Conservation (phyloP, 1,140 invertebrate species). For the Atopsyche davidsoni region DNA sequence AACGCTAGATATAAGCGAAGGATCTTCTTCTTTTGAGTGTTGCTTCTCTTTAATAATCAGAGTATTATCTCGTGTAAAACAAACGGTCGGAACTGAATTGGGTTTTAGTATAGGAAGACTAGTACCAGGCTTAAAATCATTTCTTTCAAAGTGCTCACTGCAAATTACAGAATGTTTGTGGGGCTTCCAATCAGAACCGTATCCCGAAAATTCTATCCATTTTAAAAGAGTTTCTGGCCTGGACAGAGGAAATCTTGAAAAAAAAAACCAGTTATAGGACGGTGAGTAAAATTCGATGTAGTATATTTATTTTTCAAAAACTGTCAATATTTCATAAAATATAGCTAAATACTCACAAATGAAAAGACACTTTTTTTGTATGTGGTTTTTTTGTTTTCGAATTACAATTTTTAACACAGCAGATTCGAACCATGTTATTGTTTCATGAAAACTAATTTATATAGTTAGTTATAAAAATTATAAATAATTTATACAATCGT, state of each 20-base stretch:
- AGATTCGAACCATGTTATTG: slow-evolving; percentile 14
- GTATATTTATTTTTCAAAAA: not conserved
- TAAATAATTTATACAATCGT: no score
- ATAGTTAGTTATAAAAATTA: no score
- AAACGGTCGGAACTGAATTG: slow-evolving; percentile 11
- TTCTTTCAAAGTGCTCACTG: slow-evolving; percentile 11
- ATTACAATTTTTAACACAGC: slow-evolving; percentile 17
- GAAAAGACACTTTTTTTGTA: slow-evolving; percentile 11
- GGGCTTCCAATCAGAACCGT: slow-evolving; percentile 20
- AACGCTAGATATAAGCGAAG: no score
- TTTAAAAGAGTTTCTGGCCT: slow-evolving; percentile 1
- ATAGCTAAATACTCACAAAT: slow-evolving; percentile 10
- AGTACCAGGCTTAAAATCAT: slow-evolving; percentile 11
- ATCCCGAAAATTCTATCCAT: slow-evolving; percentile 16
- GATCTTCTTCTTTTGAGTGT: no score
- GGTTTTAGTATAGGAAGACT: slow-evolving; percentile 9
- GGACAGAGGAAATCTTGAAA: slow-evolving; percentile 16
- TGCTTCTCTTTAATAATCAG: no score
- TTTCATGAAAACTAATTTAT: no score
- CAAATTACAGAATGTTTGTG: slow-evolving; percentile 12
- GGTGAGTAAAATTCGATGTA: not conserved
- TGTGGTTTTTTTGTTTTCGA: slow-evolving; percentile 6
- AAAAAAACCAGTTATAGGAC: not conserved
- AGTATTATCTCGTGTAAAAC: slow-evolving; percentile 2
- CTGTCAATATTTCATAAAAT: not conserved